Conservation (phyloP, 2,797 vertebrate genomes). For the Schizopygopsis pylzovi region DNA sequence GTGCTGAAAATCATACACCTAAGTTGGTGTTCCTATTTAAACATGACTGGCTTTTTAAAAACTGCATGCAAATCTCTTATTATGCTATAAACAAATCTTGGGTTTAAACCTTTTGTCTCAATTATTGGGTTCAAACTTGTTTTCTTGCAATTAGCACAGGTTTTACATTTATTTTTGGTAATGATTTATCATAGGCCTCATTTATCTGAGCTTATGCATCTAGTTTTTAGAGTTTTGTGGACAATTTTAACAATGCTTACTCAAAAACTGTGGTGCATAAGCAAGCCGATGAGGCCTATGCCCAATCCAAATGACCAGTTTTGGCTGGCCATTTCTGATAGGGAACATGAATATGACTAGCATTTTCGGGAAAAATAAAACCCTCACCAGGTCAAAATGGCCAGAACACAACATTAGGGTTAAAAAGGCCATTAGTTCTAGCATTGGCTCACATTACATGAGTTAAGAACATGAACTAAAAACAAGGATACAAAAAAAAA, state of each 20-base stretch:
- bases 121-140: background rate
- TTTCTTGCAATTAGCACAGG: background rate
- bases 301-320: too few relatives aligned
- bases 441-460: background rate
- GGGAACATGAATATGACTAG: background rate
- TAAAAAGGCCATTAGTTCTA: background rate
- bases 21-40: background rate
- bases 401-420: background rate
- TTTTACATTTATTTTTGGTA: too few relatives aligned
- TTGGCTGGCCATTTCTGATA: too few relatives aligned
- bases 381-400: background rate
- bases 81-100: background rate
- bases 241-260: background rate
- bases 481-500: background rate
- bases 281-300: too few relatives aligned
- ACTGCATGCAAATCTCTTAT: background rate
- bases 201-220: background rate
- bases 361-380: background rate
- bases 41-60: too few relatives aligned
- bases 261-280: too few relatives aligned
- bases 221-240: background rate
- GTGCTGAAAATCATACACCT: background rate
- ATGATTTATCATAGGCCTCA: background rate
- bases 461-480: background rate
- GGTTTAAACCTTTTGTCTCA: background rate